These are phyloP conservation scores for Spinus pinus DNA, from an alignment of 2,797 vertebrate species.

Conservation along the genomic window DNA sequence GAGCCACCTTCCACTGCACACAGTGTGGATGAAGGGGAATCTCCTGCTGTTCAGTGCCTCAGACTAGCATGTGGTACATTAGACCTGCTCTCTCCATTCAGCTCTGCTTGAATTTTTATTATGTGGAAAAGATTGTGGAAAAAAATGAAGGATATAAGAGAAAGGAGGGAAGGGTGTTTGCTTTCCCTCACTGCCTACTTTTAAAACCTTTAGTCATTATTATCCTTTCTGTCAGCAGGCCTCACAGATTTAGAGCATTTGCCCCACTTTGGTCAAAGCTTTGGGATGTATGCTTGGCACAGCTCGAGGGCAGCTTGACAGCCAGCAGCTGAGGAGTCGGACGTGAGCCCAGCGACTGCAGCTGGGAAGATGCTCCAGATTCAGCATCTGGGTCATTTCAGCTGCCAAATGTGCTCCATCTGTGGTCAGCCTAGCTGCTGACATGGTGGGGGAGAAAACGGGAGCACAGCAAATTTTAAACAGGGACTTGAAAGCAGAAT, in stretches of 20 bases:
- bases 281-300: background rate
- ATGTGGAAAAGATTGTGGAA: background rate
- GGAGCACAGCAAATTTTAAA: background rate
- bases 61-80: background rate
- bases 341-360: background rate
- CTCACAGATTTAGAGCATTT: conserved; percentile 19
- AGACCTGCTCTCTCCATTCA: background rate
- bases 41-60: background rate
- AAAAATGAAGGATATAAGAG: background rate
- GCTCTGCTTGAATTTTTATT: background rate
- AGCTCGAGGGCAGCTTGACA: conserved; percentile 2
- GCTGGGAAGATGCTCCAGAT: conserved; percentile 43
- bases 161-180: background rate
- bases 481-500: background rate
- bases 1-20: background rate
- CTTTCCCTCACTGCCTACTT: background rate
- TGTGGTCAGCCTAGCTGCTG: conserved; percentile 5
- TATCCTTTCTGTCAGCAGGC: conserved; percentile 1
- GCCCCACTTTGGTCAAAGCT: background rate
- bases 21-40: background rate
- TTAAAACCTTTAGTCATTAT: background rate
- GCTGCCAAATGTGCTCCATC: conserved; percentile 26
- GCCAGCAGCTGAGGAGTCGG: conserved; percentile 7
- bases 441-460: fast-evolving
- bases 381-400: conserved; percentile 31